phyloP scores from a whole-genome alignment of 2,113 vertebrate species.

The Columba janthina region DNA sequence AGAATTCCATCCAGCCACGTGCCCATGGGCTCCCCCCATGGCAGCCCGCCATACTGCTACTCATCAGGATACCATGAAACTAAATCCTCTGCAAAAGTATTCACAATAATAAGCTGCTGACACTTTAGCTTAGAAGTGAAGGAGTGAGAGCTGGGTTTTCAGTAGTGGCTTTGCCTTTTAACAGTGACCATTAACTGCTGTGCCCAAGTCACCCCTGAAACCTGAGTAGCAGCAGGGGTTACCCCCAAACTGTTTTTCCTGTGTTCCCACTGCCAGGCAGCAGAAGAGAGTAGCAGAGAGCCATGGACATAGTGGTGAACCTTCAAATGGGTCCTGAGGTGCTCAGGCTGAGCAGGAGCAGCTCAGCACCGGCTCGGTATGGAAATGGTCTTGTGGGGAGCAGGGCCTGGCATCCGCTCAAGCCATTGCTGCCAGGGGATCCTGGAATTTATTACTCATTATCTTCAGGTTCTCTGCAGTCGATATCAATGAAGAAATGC shows the following conservation, averaged over 20 bases:
- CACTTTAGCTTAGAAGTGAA: neutral
- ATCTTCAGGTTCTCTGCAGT: neutral
- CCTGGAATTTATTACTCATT: neutral
- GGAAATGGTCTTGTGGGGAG: neutral
- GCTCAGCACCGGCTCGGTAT: accelerated
- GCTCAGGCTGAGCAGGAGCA: neutral
- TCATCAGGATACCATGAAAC: neutral
- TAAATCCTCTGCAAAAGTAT: neutral
- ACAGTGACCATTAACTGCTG: neutral
- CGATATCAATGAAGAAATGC: neutral
- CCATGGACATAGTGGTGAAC: accelerated
- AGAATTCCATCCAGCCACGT: neutral
- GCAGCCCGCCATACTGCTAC: neutral
- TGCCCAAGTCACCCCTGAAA: neutral
- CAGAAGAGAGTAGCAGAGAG: neutral
- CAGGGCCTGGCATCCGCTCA: neutral
- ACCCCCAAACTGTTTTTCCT: neutral
- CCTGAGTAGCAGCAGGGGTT: neutral
- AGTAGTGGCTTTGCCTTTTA: neutral
- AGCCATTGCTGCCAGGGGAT: neutral
- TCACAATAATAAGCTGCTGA: neutral
- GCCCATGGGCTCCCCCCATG: neutral
- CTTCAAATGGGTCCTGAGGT: neutral
- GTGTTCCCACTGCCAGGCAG: neutral
- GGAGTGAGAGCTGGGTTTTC: neutral